These are phyloP conservation scores for Pluvianellus socialis DNA, from an alignment of 2,113 vertebrate species.

Conservation along the genomic window DNA sequence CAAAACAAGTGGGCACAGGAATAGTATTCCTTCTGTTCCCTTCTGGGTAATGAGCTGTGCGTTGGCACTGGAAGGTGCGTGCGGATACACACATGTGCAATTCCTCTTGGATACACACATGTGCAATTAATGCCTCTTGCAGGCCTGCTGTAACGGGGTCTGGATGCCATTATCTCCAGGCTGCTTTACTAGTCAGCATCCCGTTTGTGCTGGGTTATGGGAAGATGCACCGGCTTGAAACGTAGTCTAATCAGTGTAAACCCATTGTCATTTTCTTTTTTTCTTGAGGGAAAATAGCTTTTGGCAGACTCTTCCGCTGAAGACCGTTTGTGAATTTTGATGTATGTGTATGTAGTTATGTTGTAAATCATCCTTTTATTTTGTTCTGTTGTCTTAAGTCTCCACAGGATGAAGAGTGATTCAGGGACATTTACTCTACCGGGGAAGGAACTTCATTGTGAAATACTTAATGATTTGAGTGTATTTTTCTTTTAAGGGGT, in stretches of 20 bases:
- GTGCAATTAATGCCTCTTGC: not conserved
- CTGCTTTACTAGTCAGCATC: not conserved
- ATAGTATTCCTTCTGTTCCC: not conserved
- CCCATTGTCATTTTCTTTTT: not conserved
- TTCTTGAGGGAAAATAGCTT: not conserved
- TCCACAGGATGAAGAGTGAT: not conserved
- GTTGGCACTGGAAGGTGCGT: not conserved
- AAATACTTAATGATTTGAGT: not conserved
- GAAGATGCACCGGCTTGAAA: not conserved
- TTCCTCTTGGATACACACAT: not conserved
- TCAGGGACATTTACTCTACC: not conserved
- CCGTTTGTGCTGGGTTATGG: not conserved
- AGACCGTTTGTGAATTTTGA: not conserved
- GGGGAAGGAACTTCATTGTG: not conserved
- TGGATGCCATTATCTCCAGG: not conserved
- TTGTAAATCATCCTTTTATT: not conserved
- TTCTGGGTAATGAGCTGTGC: not conserved
- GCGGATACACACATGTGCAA: fast-evolving
- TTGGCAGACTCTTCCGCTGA: not conserved
- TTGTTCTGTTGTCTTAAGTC: not conserved
- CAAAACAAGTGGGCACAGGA: not conserved
- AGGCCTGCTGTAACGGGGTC: not conserved
- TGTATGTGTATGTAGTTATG: not conserved
- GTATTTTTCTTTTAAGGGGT: not conserved
- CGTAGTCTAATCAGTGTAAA: not conserved